Evolutionary conservation across 2,797 vertebrate genomes (phyloP).

Genomic region (Ispidina picta): DNA sequence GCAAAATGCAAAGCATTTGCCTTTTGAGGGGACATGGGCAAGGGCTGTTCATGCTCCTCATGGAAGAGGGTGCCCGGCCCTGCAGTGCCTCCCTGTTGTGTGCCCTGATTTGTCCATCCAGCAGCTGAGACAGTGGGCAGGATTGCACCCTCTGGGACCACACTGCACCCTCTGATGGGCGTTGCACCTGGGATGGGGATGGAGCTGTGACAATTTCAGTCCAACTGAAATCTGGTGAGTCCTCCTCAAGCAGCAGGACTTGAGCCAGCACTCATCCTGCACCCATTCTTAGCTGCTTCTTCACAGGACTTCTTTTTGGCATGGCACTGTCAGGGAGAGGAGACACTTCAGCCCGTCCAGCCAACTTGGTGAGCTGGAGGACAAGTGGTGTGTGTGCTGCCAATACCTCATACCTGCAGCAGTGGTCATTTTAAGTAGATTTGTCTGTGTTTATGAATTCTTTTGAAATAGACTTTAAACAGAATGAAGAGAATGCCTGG

Average conservation of each 20-base stretch:
- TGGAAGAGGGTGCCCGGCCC: neutral
- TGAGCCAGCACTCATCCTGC: neutral
- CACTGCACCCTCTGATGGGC: neutral
- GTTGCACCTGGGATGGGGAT: fast-evolving
- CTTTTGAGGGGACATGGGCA: neutral
- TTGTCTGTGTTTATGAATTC: neutral
- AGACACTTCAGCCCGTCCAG: neutral
- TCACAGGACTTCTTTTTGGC: neutral
- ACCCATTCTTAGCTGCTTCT: neutral
- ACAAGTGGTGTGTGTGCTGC: neutral
- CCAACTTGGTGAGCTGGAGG: fast-evolving
- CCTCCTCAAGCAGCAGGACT: neutral
- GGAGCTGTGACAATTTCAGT: neutral
- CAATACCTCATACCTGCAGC: neutral
- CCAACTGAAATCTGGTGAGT: neutral
- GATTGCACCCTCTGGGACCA: neutral
- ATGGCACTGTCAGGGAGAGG: neutral
- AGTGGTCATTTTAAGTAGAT: neutral
- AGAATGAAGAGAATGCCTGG: neutral
- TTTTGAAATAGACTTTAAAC: slow-evolving; percentile 15
- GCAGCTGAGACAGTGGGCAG: neutral
- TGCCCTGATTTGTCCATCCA: neutral
- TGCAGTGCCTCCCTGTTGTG: neutral
- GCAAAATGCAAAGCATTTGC: neutral
- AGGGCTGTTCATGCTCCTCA: neutral